Evolutionary conservation across 2,888 invertebrate genomes (phyloP), one percentile per base, ranked within the genome.

Genomic region (Orthonevra nobilis): DNA sequence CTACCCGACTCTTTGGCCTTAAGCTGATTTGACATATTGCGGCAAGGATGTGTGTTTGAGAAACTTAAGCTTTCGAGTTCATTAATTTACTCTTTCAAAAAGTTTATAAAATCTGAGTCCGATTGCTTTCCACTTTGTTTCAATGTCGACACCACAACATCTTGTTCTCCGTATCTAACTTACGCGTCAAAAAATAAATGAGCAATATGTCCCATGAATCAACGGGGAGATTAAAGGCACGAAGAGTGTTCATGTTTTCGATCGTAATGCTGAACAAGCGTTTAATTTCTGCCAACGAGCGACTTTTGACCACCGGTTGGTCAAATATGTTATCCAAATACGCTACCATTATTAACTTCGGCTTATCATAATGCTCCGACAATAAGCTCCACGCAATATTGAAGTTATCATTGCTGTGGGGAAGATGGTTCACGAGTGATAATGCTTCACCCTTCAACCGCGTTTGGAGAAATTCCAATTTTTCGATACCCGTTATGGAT

Each of bases 261-360:
- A 14, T 36, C 1, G 30, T 48, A 4, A 2, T 30, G n/a, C 30
- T 30, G 30, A 48, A 15, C n/a, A 48, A 48, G 10, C n/a, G 28
- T 23, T 48, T 48, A 5, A 48, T 5, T 2, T 48, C 48, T 10
- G 0, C 6, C 7, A 30, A 15, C 2, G n/a, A 28, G 3, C n/a
- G n/a, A 30, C 1, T 30, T 30, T n/a, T 30, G 7, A 48, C n/a
- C 48, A n/a, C 15, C 17, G 14, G 32, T 15, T 60, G 44, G 10
- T 46, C 44, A 20, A 60, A 44, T 2, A 60, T 46, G 9, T 60
- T 44, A 15, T 60, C 44, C 15, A 60, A 20, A 23, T 60, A 34
- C 9, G 60, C 44, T n/a, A 10, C 28, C 6, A 58, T 9, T n/a
- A 60, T 48, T 4, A 34, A 12, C n/a, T 46, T 2, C 14, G n/a